phyloP scores from a whole-genome alignment of 2,113 vertebrate genomes.

The Isurus oxyrinchus region DNA sequence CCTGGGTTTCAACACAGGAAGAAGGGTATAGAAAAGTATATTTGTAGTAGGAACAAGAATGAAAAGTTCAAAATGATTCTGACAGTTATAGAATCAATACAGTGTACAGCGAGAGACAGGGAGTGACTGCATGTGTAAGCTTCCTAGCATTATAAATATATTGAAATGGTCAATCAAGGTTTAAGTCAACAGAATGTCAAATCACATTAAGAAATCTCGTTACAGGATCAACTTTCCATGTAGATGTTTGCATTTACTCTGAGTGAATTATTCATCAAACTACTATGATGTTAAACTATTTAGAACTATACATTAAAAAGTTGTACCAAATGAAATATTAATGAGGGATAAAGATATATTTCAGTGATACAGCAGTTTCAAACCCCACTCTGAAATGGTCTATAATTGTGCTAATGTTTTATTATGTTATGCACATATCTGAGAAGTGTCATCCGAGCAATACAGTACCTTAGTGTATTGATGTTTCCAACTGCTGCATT shows the following conservation, averaged over 20 bases:
- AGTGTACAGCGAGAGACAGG: too few species aligned
- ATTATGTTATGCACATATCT: not conserved
- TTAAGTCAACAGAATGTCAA: conserved; percentile 2
- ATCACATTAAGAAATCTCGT: not conserved
- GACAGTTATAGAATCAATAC: not conserved
- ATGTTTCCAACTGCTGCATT: not conserved
- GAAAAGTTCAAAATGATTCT: not conserved
- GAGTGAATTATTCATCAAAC: conserved; percentile 24
- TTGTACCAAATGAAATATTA: not conserved
- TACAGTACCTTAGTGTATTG: not conserved
- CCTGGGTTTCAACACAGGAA: not conserved
- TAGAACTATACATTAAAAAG: conserved; percentile 21
- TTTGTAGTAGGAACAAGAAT: not conserved
- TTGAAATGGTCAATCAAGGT: not conserved
- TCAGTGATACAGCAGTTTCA: not conserved
- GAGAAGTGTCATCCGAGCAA: not conserved
- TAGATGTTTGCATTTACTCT: conserved; percentile 12
- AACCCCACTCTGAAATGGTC: not conserved
- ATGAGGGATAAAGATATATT: not conserved
- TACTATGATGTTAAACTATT: conserved; percentile 4
- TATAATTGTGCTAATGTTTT: not conserved
- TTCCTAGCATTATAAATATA: not conserved
- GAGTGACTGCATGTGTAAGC: not conserved
- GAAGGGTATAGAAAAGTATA: not conserved
- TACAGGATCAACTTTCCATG: not conserved